These are phyloP conservation scores for Drosophila repleta DNA, from an alignment of 1,140 invertebrate species.

Conservation along the genomic window DNA sequence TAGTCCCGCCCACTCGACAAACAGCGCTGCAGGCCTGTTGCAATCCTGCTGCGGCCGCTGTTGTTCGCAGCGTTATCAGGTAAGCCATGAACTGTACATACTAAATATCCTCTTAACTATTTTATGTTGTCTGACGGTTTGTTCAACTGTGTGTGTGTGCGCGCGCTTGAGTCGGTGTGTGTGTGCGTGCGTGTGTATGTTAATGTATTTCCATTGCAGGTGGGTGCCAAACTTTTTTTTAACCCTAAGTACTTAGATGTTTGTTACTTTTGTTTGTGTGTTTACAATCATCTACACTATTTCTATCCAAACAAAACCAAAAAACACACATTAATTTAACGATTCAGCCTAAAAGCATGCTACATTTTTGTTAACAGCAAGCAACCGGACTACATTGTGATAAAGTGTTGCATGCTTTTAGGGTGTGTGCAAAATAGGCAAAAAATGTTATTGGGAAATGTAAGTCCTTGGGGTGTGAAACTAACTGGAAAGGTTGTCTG, in stretches of 20 bases:
- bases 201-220: conserved; percentile 42
- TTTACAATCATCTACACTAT: conserved; percentile 41
- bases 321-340: conserved; percentile 20
- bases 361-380: conserved; percentile 6
- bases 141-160: background rate
- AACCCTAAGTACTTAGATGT: conserved; percentile 29
- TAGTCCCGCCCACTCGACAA: conserved; percentile 93
- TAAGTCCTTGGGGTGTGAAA: background rate
- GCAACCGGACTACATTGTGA: background rate
- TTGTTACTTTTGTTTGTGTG: conserved; percentile 54
- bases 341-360: conserved; percentile 26
- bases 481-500: background rate
- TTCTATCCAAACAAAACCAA: conserved; percentile 20
- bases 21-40: conserved; percentile 89
- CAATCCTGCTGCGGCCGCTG: conserved; percentile 93
- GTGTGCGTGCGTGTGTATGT: background rate
- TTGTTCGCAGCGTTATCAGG: conserved; percentile 95
- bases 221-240: conserved; percentile 51
- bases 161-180: background rate
- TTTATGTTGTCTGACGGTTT: conserved; percentile 28
- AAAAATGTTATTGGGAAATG: background rate
- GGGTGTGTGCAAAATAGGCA: conserved; percentile 1
- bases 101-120: conserved; percentile 38
- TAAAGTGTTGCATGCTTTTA: conserved; percentile 37
- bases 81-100: conserved; percentile 83